Evolutionary conservation across 2,113 vertebrate species (phyloP), one percentile per base, ranked within the genome.

Genomic region (Limnothrissa miodon): DNA sequence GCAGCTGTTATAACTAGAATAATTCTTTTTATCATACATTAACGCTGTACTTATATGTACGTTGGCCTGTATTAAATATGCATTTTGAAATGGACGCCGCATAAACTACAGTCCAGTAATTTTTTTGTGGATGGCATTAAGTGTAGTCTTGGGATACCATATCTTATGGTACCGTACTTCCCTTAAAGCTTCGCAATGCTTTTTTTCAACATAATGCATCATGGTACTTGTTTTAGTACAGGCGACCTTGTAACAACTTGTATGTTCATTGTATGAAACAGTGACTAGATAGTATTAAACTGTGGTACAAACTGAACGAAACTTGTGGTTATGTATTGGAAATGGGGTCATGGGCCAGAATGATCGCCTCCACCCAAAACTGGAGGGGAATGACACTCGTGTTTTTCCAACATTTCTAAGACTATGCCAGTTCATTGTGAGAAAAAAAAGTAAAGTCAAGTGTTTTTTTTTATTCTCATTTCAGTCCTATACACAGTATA

Each of bases 221-320:
- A 62, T 62, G 59, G 59, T 62, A 62, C 59, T 62, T 62, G 59
- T 59, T 59, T n/a, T 62, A 62, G n/a, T 62, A 29, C 25, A 29
- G 59, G 1, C 59, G 29, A 25, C 59, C 25, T 62, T 62, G 59
- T 62, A 62, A 62, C 59, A 29, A 11, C 56, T 62, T 62, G 59
- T 62, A 62, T 29, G 59, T 10, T 62, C 25, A 62, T 62, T 56
- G 19, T 62, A 8, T 62, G 59, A 62, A 62, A 62, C n/a, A 29
- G 59, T 62, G 7, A 29, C 59, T 29, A 62, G 59, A 62, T 62
- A 62, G 59, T 62, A 62, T 62, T 62, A 62, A 62, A 62, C 59
- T 62, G 9, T 59, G 59, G 59, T 62, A 62, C 59, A 62, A 62
- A 11, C 11, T 29, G 7, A 62, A 29, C 2, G 59, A 29, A 11